A percentile compares a stretch with the other conserved stretches of the same genome.
Conservation (phyloP, 2,113 vertebrate genomes). For the Hippolais icterina region DNA sequence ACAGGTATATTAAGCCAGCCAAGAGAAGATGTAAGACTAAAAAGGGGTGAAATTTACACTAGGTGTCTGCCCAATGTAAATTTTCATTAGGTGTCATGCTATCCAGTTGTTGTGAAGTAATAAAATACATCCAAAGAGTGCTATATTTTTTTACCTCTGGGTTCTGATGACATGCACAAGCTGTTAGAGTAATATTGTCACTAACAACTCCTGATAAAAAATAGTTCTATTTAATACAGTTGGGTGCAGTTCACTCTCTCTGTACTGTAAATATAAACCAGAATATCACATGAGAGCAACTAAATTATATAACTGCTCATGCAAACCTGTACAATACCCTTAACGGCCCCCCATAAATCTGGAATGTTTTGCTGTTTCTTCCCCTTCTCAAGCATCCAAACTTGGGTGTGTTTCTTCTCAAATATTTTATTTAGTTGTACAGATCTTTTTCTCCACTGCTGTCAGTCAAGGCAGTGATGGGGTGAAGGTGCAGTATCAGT, state of each 20-base stretch:
- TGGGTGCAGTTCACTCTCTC: background rate
- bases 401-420: background rate
- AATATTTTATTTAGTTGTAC: background rate
- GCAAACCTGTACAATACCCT: background rate
- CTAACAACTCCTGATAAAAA: background rate
- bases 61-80: background rate
- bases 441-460: background rate
- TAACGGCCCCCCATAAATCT: background rate
- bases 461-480: background rate
- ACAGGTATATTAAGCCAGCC: background rate
- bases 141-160: background rate
- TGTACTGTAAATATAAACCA: conserved; percentile 1
- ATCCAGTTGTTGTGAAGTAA: background rate
- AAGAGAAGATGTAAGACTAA: background rate
- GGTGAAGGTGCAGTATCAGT: background rate
- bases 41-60: background rate
- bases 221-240: background rate
- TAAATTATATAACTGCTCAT: conserved; percentile 30
- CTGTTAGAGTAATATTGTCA: background rate
- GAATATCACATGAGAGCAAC: conserved; percentile 10
- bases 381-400: background rate
- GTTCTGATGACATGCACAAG: background rate
- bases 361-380: conserved; percentile 20
- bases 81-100: conserved; percentile 4
- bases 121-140: background rate